A percentile compares a stretch with the other conserved stretches of the same genome.
Conservation (phyloP, 2,888 invertebrate genomes). For the Tenthredo notha region DNA sequence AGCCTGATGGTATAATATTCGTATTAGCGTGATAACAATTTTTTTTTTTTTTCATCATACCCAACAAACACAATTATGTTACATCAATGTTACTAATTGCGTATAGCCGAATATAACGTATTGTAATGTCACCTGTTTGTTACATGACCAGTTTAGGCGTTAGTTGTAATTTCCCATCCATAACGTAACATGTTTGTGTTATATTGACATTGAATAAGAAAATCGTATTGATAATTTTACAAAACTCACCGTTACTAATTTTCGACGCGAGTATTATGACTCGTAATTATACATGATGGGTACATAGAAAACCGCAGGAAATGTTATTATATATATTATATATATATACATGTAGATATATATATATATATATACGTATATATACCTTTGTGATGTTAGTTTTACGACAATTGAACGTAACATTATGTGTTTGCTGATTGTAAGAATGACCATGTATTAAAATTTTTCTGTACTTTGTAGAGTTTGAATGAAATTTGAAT, state of each 20-base stretch:
- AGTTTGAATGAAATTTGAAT: constrained; percentile 28
- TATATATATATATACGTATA: neutral
- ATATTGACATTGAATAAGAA: neutral
- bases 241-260: neutral
- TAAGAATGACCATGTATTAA: neutral
- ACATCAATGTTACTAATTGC: neutral
- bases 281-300: no score
- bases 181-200: neutral
- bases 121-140: neutral
- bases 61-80: neutral
- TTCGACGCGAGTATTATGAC: no score
- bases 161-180: neutral
- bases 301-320: no score
- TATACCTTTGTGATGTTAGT: neutral
- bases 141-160: neutral
- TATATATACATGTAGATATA: no score
- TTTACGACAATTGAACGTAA: neutral
- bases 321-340: no score
- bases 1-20: constrained; percentile 25
- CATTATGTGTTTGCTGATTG: neutral
- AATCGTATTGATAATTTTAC: neutral
- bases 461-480: constrained; percentile 8
- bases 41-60: neutral
- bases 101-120: neutral
- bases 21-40: constrained; percentile 15